Evolutionary conservation across 2,797 vertebrate genomes (phyloP), one percentile per base, ranked within the genome.

Genomic region (Sebastiscus tertius): DNA sequence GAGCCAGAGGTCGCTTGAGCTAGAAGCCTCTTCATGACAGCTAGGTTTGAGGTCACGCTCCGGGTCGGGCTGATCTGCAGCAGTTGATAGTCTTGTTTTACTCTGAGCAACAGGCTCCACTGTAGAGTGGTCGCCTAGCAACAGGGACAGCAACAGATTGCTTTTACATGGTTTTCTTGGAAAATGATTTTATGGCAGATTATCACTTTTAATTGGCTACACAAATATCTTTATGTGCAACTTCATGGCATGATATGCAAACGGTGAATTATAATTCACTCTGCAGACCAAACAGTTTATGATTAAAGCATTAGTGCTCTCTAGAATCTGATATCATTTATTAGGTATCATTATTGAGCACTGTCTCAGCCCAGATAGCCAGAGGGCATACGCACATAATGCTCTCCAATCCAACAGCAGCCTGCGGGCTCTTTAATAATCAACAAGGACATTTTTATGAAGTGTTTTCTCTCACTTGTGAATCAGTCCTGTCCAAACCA

Each of bases 61-160:
- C 11, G 8, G 66, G 72, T 85, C 80, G 36, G 42, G 27, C 54
- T 34, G 64, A 56, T 56, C 59, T 46, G 80, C 52, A 69, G 60
- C 66, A 46, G 74, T 34, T 39, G 73, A 78, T 46, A 2, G 61
- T 80, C 39, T 49, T 52, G 42, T 88, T 89, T 75, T 64, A 81
- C 69, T 79, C 86, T 67, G 22, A 71, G 82, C 67, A 49, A 80
- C 55, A 1, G 66, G 42, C 75, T 84, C 63, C 55, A 4, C 49
- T 52, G 20, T n/a, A 55, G 29, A 52, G 27, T 1, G 63, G 92
- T 90, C 82, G 84, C 92, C 62, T 90, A 86, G 93, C 90, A 93
- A 93, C 93, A 88, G 64, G 71, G 75, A 62, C 49, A 31, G 72
- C 46, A 83, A 85, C 85, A 79, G 76, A 85, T 81, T 67, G 66